Evolutionary conservation across 2,113 vertebrate species (phyloP), one percentile per base, ranked within the genome.

Genomic region (Mola mola): DNA sequence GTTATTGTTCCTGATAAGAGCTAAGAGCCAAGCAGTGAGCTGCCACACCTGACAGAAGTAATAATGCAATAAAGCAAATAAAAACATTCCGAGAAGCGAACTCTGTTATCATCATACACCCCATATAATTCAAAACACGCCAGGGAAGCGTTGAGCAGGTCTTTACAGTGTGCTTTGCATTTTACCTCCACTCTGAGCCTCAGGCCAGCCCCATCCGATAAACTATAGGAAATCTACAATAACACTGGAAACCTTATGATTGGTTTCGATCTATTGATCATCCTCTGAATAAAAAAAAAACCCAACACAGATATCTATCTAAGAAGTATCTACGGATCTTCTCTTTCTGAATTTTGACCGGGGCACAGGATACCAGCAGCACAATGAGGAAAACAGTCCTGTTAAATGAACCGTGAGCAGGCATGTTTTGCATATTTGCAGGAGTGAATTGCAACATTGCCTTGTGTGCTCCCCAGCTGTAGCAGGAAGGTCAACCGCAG

Each of bases 1-100:
- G 7, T 3, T 37, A 10, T 44, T 75, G 38, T 51, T 33, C 66
- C n/a, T 65, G 62, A 77, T 46, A 72, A 72, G 50, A 38, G 22
- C 36, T 12, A 33, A 79, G 44, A 4, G 33, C 11, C 33, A 3
- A 1, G 66, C 44, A 16, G 21, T 56, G n/a, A 42, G 19, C 12
- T 36, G 34, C 33, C 25, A 60, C 13, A 40, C 25, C 25, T 37
- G 20, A 26, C 17, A 31, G 9, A 16, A 44, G 7, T 6, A 42
- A 33, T 2, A 50, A 29, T 9, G 24, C 17, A 60, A 24, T 40
- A 37, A 42, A 47, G 66, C 50, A 15, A 11, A 0, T 8, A 17
- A n/a, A 40, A 8, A 17, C 37, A 6, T 17, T 13, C 3, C 2
- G 41, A 7, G 38, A 25, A 3, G 46, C 24, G 9, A 8, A 40